A percentile compares a stretch with the other conserved stretches of the same genome.
These are phyloP conservation scores for Cossypha dichroa DNA, from an alignment of 2,797 vertebrate species.

Conservation along the genomic window DNA sequence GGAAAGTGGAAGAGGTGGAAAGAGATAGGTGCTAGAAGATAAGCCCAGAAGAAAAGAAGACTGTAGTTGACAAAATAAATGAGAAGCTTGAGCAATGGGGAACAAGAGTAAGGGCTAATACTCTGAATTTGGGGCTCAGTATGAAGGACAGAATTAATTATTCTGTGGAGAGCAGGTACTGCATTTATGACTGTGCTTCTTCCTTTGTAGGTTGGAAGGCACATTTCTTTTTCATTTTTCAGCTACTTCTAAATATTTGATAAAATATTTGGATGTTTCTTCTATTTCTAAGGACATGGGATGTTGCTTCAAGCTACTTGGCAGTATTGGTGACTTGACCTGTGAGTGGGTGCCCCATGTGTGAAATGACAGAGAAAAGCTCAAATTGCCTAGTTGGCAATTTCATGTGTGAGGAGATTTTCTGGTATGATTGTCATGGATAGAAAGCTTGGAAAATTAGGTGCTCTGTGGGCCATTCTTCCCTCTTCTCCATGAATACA, in stretches of 20 bases:
- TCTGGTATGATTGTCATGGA: neutral
- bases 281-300: neutral
- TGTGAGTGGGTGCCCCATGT: neutral
- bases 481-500: neutral
- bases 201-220: neutral
- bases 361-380: neutral
- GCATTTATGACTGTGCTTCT: neutral
- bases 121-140: neutral
- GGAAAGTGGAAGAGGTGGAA: neutral
- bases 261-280: neutral
- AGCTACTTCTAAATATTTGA: neutral
- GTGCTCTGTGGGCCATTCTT: neutral
- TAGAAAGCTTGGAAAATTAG: neutral
- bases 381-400: neutral
- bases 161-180: neutral
- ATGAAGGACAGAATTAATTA: neutral
- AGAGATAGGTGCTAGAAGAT: neutral
- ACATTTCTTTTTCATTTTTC: neutral
- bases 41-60: neutral
- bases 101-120: neutral
- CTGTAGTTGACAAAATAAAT: neutral
- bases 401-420: neutral
- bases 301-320: neutral
- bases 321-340: neutral
- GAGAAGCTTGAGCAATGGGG: neutral